Evolutionary conservation across 37 sponge, comb jelly and placozoan species (phyloP).

Genomic region (Chondrilla cf. caribensis): DNA sequence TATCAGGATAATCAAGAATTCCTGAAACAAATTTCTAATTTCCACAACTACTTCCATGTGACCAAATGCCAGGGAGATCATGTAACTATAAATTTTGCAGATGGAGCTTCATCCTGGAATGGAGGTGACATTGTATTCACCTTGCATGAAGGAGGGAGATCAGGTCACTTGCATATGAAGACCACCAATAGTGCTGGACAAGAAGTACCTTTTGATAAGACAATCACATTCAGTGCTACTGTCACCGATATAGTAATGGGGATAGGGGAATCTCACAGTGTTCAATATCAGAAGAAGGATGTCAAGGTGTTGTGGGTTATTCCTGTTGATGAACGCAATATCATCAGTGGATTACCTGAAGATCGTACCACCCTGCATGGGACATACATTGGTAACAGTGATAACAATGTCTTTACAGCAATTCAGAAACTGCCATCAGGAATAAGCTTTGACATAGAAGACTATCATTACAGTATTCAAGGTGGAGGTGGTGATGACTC

Average conservation of each 20-base stretch:
- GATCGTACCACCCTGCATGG: background rate
- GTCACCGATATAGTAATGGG: slow-evolving; percentile 17
- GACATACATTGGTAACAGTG: background rate
- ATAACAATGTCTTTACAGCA: background rate
- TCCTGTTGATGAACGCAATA: background rate
- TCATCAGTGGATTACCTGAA: background rate
- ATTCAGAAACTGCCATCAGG: background rate
- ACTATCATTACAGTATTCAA: background rate
- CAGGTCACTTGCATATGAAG: background rate
- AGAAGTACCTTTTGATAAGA: background rate
- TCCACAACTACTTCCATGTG: slow-evolving; percentile 17
- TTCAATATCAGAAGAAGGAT: too few relatives aligned
- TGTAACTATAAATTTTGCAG: slow-evolving; percentile 29
- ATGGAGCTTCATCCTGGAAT: slow-evolving; percentile 26
- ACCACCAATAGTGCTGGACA: background rate
- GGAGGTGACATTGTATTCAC: slow-evolving; percentile 32
- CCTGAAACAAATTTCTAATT: slow-evolving; percentile 8
- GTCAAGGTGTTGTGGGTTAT: too few relatives aligned
- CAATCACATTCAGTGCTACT: background rate
- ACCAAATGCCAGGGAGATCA: background rate
- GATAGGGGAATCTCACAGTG: background rate
- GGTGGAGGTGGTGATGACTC: background rate
- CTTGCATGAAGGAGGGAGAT: slow-evolving; percentile 9
- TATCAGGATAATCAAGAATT: slow-evolving; percentile 18
- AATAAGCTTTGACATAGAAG: background rate